These are phyloP conservation scores for Myotis daubentonii DNA, from an alignment of 2,797 vertebrate species.

Conservation along the genomic window DNA sequence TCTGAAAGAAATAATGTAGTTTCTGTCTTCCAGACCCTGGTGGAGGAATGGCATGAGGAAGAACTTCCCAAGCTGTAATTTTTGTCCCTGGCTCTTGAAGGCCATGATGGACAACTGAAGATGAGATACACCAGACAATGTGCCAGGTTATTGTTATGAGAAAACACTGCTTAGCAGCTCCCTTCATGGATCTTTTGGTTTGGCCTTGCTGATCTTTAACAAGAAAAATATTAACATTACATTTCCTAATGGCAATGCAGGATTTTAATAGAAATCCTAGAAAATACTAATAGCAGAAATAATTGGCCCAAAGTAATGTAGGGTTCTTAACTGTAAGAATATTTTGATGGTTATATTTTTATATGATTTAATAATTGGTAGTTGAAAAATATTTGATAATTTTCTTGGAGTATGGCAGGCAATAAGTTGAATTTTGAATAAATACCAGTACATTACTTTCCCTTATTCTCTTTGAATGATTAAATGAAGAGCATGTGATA, in stretches of 20 bases:
- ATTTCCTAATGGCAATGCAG: slow-evolving; percentile 19
- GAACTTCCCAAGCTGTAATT: neutral
- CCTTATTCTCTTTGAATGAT: slow-evolving; percentile 1
- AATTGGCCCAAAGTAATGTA: neutral
- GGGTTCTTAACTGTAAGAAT: neutral
- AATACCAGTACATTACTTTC: neutral
- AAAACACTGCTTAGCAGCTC: neutral
- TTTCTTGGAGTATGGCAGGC: neutral
- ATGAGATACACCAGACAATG: neutral
- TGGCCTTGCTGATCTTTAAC: slow-evolving; percentile 4
- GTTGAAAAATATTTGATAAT: slow-evolving; percentile 32
- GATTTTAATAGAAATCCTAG: neutral
- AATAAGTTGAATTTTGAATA: slow-evolving; percentile 47
- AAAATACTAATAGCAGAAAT: neutral
- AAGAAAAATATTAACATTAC: slow-evolving; percentile 1
- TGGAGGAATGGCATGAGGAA: neutral
- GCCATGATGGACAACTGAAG: neutral
- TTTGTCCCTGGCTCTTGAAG: slow-evolving; percentile 44
- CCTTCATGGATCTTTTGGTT: neutral
- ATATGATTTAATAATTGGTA: slow-evolving; percentile 17
- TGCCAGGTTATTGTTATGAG: neutral
- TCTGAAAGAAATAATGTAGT: slow-evolving; percentile 12
- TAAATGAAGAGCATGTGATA: slow-evolving; percentile 12
- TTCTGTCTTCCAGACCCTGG: slow-evolving; percentile 5
- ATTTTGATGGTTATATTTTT: slow-evolving; percentile 44